Conservation (phyloP, 2,797 vertebrate species). For the Bryconaethiops microstoma region DNA sequence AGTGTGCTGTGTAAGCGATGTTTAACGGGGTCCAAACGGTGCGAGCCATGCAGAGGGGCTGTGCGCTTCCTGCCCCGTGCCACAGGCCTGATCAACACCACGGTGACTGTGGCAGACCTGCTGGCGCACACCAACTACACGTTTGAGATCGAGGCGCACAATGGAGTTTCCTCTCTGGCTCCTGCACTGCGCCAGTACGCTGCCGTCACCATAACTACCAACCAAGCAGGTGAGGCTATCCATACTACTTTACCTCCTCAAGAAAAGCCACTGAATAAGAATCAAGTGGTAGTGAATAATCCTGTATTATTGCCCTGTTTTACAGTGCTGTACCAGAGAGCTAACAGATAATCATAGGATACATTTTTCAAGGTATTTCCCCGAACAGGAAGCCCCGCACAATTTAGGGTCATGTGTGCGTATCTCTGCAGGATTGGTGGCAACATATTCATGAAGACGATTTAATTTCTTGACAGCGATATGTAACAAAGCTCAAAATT, state of each 20-base stretch:
- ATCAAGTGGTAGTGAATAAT: not conserved
- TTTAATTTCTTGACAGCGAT: conserved; percentile 66
- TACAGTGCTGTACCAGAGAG: not conserved
- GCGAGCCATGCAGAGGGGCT: conserved; percentile 87
- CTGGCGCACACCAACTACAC: conserved; percentile 98
- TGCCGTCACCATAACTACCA: conserved; percentile 95
- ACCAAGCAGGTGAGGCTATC: conserved; percentile 91
- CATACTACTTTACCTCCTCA: not conserved
- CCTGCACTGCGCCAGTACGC: conserved; percentile 85
- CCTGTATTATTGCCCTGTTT: no score
- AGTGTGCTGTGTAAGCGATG: conserved; percentile 94
- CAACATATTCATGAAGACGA: conserved; percentile 63
- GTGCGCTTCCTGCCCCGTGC: conserved; percentile 92
- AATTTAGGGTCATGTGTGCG: not conserved
- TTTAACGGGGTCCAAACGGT: conserved; percentile 71
- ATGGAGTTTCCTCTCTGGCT: conserved; percentile 88
- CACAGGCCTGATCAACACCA: conserved; percentile 88
- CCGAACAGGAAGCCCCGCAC: not conserved
- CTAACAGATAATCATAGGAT: not conserved
- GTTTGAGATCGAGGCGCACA: conserved; percentile 93
- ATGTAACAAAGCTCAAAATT: conserved; percentile 73
- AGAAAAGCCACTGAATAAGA: not conserved
- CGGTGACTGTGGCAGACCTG: conserved; percentile 92
- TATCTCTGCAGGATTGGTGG: not conserved
- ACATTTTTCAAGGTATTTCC: not conserved